Base-by-base conservation (phyloP, 1,140 invertebrate species). In the Atta cephalotes region DNA sequence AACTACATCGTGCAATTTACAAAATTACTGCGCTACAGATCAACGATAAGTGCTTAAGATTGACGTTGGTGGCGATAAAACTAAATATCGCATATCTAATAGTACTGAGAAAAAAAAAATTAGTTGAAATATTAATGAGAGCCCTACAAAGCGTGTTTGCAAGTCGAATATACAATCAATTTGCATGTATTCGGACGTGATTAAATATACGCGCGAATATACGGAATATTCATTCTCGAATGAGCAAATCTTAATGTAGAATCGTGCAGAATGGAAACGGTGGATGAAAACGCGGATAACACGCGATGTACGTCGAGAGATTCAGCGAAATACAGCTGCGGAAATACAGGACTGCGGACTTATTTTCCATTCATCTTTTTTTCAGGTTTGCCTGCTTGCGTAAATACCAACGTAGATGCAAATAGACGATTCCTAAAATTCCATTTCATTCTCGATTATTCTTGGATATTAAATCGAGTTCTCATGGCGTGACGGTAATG, bases 401-500 rank as follows among this genome's bases (percentile, higher is more conserved):
- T 18, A 71, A 56, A 53, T 18, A 81, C 5, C 31, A 35, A 31
- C 35, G 45, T 63, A 28, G 49, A 49, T 76, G 39, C 80, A 68
- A 80, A 35, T 45, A 60, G 25, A 45, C 45, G 60, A 76, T 84
- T 76, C 76, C 25, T 51, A 63, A 85, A 74, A 63, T 51, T 76
- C n/a, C 31, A 49, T 62, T 85, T 85, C 58, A 39, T 76, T 63
- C 58, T 39, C 70, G 31, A 63, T 85, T 51, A 85, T n/a, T n/a
- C 71, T 53, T 28, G 12, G 81, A 51, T 81, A 85, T 85, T 85
- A 85, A 51, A 77, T 53, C 49, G 58, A 77, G 28, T 60, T 72
- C 60, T 45, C 70, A 25, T 51, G 58, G 14, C 81, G 71, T 63
- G 81, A 77, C 71, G 74, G 81, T 85, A 77, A 85, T 85, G 74